Base-by-base conservation (phyloP, 92 coral and sea anemone species). In the Epizoanthus fatuus region DNA sequence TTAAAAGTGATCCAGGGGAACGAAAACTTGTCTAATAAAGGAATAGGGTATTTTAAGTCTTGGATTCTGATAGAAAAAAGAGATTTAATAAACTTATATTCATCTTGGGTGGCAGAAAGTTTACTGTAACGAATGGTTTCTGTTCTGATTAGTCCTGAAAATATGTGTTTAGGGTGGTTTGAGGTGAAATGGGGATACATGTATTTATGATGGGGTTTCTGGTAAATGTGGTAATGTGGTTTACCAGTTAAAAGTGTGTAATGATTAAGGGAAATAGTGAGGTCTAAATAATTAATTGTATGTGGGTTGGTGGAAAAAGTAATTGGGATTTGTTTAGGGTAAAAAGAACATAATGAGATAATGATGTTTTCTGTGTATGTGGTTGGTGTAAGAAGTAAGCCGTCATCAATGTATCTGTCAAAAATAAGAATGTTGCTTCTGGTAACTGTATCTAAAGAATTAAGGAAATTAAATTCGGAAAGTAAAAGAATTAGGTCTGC, bases 141-240 rank as follows among this genome's bases (percentile, higher is more conserved):
- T 49, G 53, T 49, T 7, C 11, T 49, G 3, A 49, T 49, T 0
- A 49, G 53, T 49, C 53, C 52, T 5, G 52, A 47, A 47, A 47
- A 47, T 0, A 47, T 47, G 13, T 49, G 53, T 49, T 49, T 49
- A 12, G 86, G 90, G 17, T 84, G 88, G 25, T 86, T 86, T 32
- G 90, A 86, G 47, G 73, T 66, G 32, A 86, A 86, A 69, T 80
- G 90, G 9, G 90, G 86, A 53, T 86, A 51, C 81, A 69, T 86
- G 71, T 79, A 86, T 58, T 80, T 80, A 63, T 86, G 89, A 37
- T 75, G 54, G 5, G 84, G 86, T 75, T 85, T 85, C 55, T 77
- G 89, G 63, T 80, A 79, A 53, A 79, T 56, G 29, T 86, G 74
- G 49, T 63, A 68, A 63, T 75, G 52, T 17, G 64, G 37, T 72